These are phyloP conservation scores for Gallirallus australis DNA, from an alignment of 2,797 vertebrate species.

Conservation along the genomic window DNA sequence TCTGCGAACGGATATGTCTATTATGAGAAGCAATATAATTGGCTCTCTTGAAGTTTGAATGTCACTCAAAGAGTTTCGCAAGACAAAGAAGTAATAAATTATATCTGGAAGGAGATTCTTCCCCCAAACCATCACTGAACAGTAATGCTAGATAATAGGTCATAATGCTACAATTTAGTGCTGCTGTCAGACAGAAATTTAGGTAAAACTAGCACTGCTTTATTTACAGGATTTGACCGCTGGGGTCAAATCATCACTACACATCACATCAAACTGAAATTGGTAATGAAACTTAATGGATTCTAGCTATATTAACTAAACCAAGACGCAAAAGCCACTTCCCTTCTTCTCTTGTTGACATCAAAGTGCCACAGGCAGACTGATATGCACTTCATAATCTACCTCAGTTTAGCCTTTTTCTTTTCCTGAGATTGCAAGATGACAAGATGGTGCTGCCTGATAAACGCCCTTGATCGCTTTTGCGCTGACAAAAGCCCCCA, in stretches of 20 bases:
- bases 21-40: constrained; percentile 47
- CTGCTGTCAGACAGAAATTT: constrained; percentile 26
- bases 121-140: not conserved
- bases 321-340: not conserved
- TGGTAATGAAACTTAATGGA: constrained; percentile 26
- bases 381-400: not conserved
- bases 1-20: not conserved
- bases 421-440: not conserved
- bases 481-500: not conserved
- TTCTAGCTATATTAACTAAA: not conserved
- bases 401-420: not conserved
- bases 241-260: constrained; percentile 44
- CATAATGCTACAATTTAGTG: not conserved
- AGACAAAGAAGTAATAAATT: constrained; percentile 35
- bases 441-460: not conserved
- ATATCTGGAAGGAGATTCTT: not conserved
- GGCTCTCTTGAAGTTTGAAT: constrained; percentile 36
- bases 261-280: constrained; percentile 32
- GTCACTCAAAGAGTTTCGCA: constrained; percentile 44
- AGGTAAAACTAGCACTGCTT: not conserved
- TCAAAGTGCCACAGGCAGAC: not conserved
- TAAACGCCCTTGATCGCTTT: not conserved
- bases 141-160: constrained; percentile 45
- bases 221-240: constrained; percentile 31
- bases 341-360: not conserved